Conservation (phyloP, 2,797 vertebrate genomes). For the Myiothlypis chrysogaster region DNA sequence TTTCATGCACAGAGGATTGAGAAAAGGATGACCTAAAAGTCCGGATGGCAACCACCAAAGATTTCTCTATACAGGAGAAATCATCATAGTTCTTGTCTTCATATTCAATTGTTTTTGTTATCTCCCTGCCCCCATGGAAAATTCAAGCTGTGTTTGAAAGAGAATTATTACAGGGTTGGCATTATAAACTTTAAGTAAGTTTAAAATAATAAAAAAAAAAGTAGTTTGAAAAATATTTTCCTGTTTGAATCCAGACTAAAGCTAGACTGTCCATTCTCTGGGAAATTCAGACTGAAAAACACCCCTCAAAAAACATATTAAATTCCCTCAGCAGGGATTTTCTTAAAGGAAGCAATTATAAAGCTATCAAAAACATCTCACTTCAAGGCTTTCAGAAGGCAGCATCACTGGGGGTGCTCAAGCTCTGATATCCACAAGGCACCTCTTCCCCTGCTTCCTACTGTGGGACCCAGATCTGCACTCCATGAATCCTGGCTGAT, state of each 20-base stretch:
- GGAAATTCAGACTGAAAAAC: neutral
- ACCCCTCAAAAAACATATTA: neutral
- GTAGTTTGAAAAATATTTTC: neutral
- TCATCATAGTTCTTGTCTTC: neutral
- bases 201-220: neutral
- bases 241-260: neutral
- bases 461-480: neutral
- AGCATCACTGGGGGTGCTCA: neutral
- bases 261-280: neutral
- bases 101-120: neutral
- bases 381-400: slow-evolving; percentile 24
- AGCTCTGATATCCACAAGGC: neutral
- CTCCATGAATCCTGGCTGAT: neutral
- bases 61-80: neutral
- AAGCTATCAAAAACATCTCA: slow-evolving; percentile 30
- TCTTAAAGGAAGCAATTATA: slow-evolving; percentile 36
- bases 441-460: neutral
- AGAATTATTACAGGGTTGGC: neutral
- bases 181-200: neutral
- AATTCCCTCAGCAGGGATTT: slow-evolving; percentile 12
- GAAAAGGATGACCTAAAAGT: neutral
- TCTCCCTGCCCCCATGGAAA: neutral
- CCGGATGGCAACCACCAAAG: neutral
- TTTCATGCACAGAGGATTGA: neutral
- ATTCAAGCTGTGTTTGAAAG: neutral